phyloP scores from a whole-genome alignment of 2,888 invertebrate species.

The Laothoe populi region DNA sequence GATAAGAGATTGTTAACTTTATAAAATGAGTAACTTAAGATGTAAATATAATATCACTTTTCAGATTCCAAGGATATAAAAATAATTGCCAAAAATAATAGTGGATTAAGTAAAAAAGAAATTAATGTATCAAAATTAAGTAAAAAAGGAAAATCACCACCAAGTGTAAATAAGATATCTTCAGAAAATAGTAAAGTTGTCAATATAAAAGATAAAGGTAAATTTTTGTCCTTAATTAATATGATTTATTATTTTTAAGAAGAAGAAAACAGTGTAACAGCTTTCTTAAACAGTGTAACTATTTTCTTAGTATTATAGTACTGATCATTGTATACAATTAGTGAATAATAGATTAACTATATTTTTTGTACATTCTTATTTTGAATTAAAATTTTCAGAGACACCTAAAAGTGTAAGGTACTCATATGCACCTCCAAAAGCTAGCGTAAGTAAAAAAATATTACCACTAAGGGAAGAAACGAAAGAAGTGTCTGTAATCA shows the following conservation, averaged over 20 bases:
- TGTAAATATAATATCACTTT: background rate
- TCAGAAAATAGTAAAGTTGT: constrained; percentile 5
- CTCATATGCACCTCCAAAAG: constrained; percentile 47
- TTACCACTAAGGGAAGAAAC: constrained; percentile 53
- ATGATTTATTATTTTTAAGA: background rate
- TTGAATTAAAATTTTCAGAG: background rate
- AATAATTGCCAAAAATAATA: constrained; percentile 17
- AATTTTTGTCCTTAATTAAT: background rate
- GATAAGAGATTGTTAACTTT: background rate
- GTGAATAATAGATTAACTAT: background rate
- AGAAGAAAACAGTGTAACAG: no score
- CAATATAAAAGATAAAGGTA: constrained; percentile 15
- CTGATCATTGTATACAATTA: no score
- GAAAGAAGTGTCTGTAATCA: constrained; percentile 47
- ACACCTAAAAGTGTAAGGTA: constrained; percentile 18
- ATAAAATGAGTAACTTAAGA: background rate
- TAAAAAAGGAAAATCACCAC: constrained; percentile 6
- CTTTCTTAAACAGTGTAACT: background rate
- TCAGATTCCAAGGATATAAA: constrained; percentile 8
- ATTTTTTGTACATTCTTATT: background rate
- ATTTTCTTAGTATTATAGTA: no score
- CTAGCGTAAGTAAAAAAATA: constrained; percentile 57
- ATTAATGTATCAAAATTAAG: constrained; percentile 16
- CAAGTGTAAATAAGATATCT: constrained; percentile 28
- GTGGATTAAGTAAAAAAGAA: constrained; percentile 20